Percentiles rank a stretch among this genome's conserved stretches.
Evolutionary conservation across 2,888 invertebrate species (phyloP).

Genomic region (Tetranychus truncatus): DNA sequence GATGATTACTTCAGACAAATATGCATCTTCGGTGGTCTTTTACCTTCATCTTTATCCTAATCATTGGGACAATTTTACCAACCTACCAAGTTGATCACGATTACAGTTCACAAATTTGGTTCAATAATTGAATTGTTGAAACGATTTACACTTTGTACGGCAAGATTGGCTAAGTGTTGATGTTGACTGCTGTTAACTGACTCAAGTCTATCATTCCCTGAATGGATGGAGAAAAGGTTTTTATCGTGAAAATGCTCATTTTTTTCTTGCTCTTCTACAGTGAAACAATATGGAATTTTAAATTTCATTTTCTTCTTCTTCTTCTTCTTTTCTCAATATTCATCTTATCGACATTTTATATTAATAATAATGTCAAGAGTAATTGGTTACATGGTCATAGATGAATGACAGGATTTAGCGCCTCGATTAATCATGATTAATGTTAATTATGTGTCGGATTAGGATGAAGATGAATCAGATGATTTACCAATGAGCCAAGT

Average conservation of each 20-base stretch:
- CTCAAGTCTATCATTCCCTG: too few relatives aligned
- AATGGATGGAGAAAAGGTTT: too few relatives aligned
- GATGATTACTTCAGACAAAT: background rate
- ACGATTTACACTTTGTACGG: too few relatives aligned
- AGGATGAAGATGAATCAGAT: background rate
- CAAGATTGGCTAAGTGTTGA: too few relatives aligned
- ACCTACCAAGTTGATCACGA: too few relatives aligned
- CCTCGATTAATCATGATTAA: background rate
- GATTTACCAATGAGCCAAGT: background rate
- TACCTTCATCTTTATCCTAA: too few relatives aligned
- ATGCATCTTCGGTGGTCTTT: too few relatives aligned
- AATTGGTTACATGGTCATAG: background rate
- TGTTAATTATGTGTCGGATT: conserved; percentile 1
- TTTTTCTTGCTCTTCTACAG: background rate
- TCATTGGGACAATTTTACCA: too few relatives aligned
- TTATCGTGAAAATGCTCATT: background rate
- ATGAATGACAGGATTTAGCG: background rate
- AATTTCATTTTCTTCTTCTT: background rate
- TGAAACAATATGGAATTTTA: background rate
- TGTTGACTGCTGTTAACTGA: too few relatives aligned
- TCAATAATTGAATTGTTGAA: too few relatives aligned
- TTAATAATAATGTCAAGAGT: background rate
- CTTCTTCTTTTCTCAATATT: background rate
- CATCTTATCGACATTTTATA: background rate
- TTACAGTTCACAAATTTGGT: too few relatives aligned